Percentiles rank a stretch among this genome's conserved stretches.
These are phyloP conservation scores for Cantharis flavilabris DNA, from an alignment of 2,888 invertebrate genomes.

Conservation along the genomic window DNA sequence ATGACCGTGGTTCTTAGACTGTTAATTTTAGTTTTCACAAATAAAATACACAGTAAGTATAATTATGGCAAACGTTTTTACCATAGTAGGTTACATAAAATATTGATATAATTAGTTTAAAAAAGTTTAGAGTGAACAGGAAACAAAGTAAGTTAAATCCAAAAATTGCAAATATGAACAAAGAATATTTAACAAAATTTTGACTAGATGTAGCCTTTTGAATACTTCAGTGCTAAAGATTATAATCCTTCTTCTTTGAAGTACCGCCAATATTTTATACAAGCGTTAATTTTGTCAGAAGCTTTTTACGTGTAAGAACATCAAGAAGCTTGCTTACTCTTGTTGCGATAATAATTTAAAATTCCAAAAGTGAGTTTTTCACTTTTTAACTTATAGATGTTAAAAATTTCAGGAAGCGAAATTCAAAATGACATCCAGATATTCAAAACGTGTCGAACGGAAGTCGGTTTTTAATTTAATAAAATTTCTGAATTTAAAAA, in stretches of 20 bases:
- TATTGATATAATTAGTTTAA: no score
- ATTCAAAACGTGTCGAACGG: not conserved
- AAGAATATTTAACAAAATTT: not conserved
- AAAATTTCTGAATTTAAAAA: not conserved
- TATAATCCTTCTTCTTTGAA: not conserved
- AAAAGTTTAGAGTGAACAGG: no score
- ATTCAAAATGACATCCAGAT: not conserved
- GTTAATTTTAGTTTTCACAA: no score
- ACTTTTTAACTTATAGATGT: not conserved
- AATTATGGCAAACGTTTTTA: no score
- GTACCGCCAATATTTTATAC: not conserved
- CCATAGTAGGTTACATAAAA: no score
- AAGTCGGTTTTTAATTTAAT: not conserved
- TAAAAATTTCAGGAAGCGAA: not conserved
- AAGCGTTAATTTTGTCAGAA: not conserved
- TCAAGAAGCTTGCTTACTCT: not conserved
- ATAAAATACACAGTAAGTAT: no score
- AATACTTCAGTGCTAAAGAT: not conserved
- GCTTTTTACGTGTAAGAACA: not conserved
- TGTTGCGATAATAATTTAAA: not conserved
- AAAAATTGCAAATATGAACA: not conserved
- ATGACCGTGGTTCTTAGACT: no score
- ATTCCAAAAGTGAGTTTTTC: not conserved
- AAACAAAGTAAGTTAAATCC: not conserved
- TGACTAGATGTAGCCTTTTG: not conserved